Evolutionary conservation across 2,888 invertebrate species (phyloP), one percentile per base, ranked within the genome.

Genomic region (Hypselothyrea guttata): DNA sequence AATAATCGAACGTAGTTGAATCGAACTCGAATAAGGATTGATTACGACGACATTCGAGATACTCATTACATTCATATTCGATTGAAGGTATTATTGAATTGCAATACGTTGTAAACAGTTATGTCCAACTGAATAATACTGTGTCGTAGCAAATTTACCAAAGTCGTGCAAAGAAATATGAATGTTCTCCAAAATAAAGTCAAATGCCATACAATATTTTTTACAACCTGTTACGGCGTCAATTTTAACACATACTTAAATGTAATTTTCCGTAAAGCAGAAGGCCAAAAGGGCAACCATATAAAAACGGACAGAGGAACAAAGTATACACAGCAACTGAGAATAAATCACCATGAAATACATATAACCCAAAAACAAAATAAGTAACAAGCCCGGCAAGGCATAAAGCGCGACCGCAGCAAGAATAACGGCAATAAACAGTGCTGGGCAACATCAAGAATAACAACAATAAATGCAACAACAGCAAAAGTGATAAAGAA

Each of bases 231-330:
- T 85, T 85, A 74, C 52, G 55, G 76, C 74, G 85, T 79, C 59
- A 85, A 76, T 79, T 76, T 74, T 76, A 76, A 79, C 81, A 83
- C 84, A 75, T 85, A 79, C 84, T 83, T 79, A 75, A 81, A 79
- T 79, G 73, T 79, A 73, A 85, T 85, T 73, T 75, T 59, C 63
- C 76, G 76, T 66, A 68, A 83, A 78, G 63, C 45, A 45, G 46
- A 40, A 55, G 59, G 34, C 57, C 58, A 47, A 60, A 64, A 60
- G 57, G 62, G 42, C 59, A 65, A 46, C 54, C 41, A 59, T 57
- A 42, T 38, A 56, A 54, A 44, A 53, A 45, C 49, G 27, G 9
- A 37, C 15, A 34, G 35, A 52, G 12, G 11, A 34, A 42, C n/a
- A n/a, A n/a, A n/a, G n/a, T n/a, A n/a, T n/a, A 30, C 27, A n/a